Base-by-base conservation (phyloP, 2,888 invertebrate species). In the Drosophila kambysellisi region DNA sequence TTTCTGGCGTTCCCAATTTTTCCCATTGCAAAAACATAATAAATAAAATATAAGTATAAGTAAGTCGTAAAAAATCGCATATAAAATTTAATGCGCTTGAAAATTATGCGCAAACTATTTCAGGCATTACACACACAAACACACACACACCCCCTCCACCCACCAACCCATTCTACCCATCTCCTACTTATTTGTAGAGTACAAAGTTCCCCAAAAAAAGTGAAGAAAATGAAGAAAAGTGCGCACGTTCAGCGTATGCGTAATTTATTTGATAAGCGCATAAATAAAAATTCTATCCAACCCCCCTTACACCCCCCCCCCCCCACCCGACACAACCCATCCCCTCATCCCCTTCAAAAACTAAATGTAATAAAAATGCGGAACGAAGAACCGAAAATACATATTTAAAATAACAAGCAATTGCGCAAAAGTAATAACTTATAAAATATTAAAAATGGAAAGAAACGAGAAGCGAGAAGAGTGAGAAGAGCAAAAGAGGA, bases 71-170 rank as follows among this genome's bases (percentile, higher is more conserved):
- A 83, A 82, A 68, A 79, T 30, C 79, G 86, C 77, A 79, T 86
- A 86, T 86, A 86, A 88, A 88, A 88, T 86, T 88, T 88, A 86
- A 86, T 88, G 86, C 88, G 78, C 70, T 86, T 77, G 81, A 79
- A 86, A 88, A 88, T 86, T 88, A 88, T 88, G 86, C 88, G 86
- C 80, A 83, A 88, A 86, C 86, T 85, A 85, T 85, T 85, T 84
- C 71, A 70, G 71, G 82, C 70, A 85, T 82, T 70, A 65, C 59
- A 57, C 12, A 33, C 35, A 46, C 46, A 46, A 4, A 7, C 43
- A 12, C 6, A 12, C 20, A 1, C 43, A 43, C 43, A 20, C 43
- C 20, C 20, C 46, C 41, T 17, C 15, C 8, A 30, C 15, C n/a
- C 30, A 8, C n/a, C 50, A 9, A 6, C 29, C 29, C 43, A 6